Percentiles rank a stretch among this genome's conserved stretches.
phyloP scores from a whole-genome alignment of 1,140 invertebrate genomes.

The Calycopis cecrops region DNA sequence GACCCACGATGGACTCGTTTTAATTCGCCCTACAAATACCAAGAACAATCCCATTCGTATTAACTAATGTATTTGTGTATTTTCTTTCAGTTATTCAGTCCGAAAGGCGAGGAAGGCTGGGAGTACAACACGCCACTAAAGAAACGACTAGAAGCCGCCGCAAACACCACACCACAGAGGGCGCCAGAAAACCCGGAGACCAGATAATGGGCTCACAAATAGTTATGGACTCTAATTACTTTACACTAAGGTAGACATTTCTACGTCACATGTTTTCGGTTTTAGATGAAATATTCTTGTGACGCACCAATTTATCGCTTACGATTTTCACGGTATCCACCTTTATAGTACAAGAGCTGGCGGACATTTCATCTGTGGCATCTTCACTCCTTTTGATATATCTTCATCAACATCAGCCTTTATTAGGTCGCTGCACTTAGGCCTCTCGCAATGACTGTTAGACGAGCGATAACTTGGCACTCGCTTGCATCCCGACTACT shows the following conservation, averaged over 20 bases:
- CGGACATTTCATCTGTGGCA: too few relatives aligned
- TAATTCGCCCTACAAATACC: too few relatives aligned
- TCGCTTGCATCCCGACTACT: too few relatives aligned
- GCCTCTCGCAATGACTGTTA: too few relatives aligned
- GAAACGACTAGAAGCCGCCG: constrained; percentile 40
- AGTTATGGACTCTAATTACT: constrained; percentile 19
- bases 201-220: constrained; percentile 51
- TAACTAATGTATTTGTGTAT: not conserved
- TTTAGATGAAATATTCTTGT: constrained; percentile 25
- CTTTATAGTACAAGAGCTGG: too few relatives aligned
- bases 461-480: too few relatives aligned
- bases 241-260: constrained; percentile 35
- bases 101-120: constrained; percentile 66
- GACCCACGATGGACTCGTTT: too few relatives aligned
- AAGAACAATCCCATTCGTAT: too few relatives aligned
- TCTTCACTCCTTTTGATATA: too few relatives aligned
- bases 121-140: constrained; percentile 62
- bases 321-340: too few relatives aligned
- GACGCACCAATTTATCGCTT: constrained; percentile 19
- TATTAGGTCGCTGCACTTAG: too few relatives aligned
- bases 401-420: too few relatives aligned
- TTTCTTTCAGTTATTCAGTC: constrained; percentile 63
- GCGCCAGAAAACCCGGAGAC: constrained; percentile 37
- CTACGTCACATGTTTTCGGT: constrained; percentile 34
- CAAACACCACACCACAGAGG: constrained; percentile 33